Evolutionary conservation across 2,888 invertebrate genomes (phyloP).

Genomic region (Macrosiphum euphorbiae): DNA sequence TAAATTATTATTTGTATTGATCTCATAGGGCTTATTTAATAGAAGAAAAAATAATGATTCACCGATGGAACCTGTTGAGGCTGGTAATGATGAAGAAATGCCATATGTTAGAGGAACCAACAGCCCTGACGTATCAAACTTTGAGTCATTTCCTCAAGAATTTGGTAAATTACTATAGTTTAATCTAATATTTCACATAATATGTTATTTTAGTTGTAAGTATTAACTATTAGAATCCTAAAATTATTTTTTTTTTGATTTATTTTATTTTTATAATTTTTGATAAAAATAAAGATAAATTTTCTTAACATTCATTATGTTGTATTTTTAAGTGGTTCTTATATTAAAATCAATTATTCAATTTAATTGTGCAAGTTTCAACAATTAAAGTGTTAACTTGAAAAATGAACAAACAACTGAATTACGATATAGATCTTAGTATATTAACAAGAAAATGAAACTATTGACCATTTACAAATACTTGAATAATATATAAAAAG

Average conservation of each 20-base stretch:
- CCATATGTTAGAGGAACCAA: constrained; percentile 15
- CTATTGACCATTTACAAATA: no score
- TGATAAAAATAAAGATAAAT: background rate
- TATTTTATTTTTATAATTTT: background rate
- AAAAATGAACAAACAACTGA: no score
- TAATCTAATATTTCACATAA: background rate
- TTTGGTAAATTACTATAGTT: constrained; percentile 40
- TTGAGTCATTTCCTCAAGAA: constrained; percentile 53
- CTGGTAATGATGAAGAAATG: constrained; percentile 55
- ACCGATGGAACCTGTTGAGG: constrained; percentile 4
- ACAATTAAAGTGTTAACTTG: background rate
- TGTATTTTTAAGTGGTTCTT: background rate
- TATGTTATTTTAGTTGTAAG: background rate
- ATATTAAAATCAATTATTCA: background rate
- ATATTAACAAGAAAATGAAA: no score
- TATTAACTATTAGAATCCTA: background rate
- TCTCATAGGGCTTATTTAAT: constrained; percentile 49
- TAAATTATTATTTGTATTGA: constrained; percentile 1
- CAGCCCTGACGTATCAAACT: constrained; percentile 46
- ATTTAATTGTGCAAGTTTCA: background rate
- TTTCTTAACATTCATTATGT: background rate
- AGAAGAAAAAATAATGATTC: constrained; percentile 50
- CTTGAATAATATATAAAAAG: no score
- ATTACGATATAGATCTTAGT: no score
- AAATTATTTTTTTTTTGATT: background rate